Evolutionary conservation across 2,113 vertebrate species (phyloP).

Genomic region (Globicephala melas): DNA sequence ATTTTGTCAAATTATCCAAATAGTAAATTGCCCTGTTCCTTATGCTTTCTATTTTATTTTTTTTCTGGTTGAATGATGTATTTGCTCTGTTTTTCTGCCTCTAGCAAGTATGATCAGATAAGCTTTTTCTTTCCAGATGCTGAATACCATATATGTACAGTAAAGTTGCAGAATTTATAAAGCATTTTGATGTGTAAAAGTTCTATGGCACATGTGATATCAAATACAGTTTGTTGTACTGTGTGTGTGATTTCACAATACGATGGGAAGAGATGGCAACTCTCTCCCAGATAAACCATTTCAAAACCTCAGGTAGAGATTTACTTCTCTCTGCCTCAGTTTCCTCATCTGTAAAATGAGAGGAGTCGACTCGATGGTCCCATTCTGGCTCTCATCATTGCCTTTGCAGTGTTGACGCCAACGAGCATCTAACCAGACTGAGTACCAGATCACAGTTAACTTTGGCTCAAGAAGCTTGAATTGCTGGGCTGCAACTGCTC

Average conservation of each 20-base stretch:
- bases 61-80: background rate
- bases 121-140: background rate
- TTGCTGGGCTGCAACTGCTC: background rate
- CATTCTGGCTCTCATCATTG: background rate
- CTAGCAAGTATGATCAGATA: background rate
- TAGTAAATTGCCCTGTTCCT: background rate
- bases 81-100: constrained; percentile 38
- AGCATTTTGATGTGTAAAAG: background rate
- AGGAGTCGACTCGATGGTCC: background rate
- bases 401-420: background rate
- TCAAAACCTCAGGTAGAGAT: background rate
- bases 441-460: background rate
- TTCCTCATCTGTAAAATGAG: background rate
- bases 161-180: background rate
- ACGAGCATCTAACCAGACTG: background rate
- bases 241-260: background rate
- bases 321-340: background rate
- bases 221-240: background rate
- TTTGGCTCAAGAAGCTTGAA: background rate
- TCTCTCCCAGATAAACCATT: background rate
- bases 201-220: background rate
- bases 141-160: background rate
- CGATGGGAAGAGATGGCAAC: background rate
- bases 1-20: background rate
- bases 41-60: background rate